These are phyloP conservation scores for Tyto alba DNA, from an alignment of 2,113 vertebrate genomes.

Conservation along the genomic window DNA sequence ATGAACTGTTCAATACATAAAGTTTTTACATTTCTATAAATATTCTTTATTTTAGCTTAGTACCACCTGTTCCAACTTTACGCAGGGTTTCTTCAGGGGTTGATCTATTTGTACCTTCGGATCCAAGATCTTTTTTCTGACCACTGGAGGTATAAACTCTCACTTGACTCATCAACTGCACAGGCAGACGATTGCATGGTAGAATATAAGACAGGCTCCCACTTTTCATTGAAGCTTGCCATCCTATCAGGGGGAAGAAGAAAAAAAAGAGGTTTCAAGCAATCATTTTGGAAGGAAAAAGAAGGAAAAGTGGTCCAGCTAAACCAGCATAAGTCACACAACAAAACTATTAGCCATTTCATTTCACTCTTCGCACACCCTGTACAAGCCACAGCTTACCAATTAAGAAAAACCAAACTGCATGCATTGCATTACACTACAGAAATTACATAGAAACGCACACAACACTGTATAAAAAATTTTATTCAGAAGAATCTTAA, in stretches of 20 bases:
- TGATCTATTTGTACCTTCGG: slow-evolving; percentile 24
- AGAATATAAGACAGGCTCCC: slow-evolving; percentile 70
- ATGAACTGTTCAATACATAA: not conserved
- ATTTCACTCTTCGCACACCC: not conserved
- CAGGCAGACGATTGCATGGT: slow-evolving; percentile 65
- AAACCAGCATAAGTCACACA: not conserved
- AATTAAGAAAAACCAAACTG: not conserved
- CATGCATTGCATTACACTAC: not conserved
- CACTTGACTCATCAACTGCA: slow-evolving; percentile 71
- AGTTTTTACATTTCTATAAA: not conserved
- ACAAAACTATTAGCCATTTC: not conserved
- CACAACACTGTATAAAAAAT: not conserved
- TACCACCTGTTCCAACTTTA: slow-evolving; percentile 62
- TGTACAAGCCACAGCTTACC: not conserved
- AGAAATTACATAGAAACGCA: not conserved
- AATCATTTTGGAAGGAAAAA: not conserved
- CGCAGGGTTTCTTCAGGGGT: not conserved
- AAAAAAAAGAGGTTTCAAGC: not conserved
- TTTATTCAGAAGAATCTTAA: not conserved
- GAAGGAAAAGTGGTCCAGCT: not conserved
- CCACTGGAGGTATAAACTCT: slow-evolving; percentile 82
- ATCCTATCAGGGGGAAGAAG: slow-evolving; percentile 68
- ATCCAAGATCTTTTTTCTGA: slow-evolving; percentile 68
- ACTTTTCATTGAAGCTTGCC: slow-evolving; percentile 69
- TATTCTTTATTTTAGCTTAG: not conserved